phyloP scores from a whole-genome alignment of 2,888 invertebrate genomes.

The Ormia ochracea region DNA sequence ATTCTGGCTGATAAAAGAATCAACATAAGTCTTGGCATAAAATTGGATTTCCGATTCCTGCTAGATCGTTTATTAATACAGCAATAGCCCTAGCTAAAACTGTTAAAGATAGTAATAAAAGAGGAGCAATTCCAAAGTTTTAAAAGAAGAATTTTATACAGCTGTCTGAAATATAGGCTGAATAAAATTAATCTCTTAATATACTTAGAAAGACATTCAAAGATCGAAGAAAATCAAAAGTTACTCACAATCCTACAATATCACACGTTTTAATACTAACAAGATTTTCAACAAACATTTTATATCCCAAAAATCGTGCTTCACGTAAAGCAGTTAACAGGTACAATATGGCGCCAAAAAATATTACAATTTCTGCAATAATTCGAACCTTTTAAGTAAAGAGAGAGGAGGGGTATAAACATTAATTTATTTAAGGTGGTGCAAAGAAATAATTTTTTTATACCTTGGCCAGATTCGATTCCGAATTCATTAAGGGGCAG shows the following conservation, averaged over 20 bases:
- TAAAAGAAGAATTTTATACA: too few species aligned
- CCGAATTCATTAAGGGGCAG: conserved; percentile 75
- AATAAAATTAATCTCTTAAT: too few species aligned
- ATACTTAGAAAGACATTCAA: too few species aligned
- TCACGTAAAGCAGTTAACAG: conserved; percentile 90
- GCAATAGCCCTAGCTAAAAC: too few species aligned
- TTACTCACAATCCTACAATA: not conserved
- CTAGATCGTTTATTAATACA: too few species aligned
- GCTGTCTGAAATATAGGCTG: too few species aligned
- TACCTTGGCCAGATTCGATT: conserved; percentile 72
- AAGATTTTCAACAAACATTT: conserved; percentile 96
- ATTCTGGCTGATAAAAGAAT: too few species aligned
- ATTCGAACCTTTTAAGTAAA: conserved; percentile 80
- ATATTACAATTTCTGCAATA: conserved; percentile 86
- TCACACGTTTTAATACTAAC: conserved; percentile 78
- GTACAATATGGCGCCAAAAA: conserved; percentile 90
- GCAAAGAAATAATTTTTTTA: not conserved
- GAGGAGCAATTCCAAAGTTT: too few species aligned
- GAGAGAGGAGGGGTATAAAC: not conserved
- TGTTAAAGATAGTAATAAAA: too few species aligned
- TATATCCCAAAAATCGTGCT: conserved; percentile 91
- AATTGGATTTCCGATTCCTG: too few species aligned
- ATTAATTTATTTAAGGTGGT: not conserved
- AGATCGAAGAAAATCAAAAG: too few species aligned
- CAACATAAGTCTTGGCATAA: too few species aligned